Evolutionary conservation across 2,888 invertebrate species (phyloP).

Genomic region (Dromius quadrimaculatus): DNA sequence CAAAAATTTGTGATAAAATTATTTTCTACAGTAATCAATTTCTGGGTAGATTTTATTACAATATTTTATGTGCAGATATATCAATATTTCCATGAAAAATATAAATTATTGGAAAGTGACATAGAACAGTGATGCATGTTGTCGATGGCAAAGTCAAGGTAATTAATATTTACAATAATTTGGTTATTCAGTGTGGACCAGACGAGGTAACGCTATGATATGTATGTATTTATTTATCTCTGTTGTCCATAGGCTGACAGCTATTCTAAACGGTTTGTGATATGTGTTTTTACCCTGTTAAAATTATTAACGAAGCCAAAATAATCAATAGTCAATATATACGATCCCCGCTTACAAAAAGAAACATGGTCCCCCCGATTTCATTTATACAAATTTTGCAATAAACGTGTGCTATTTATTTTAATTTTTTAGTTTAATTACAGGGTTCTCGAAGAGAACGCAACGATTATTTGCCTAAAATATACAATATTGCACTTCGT

Average conservation of each 20-base stretch:
- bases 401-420: constrained; percentile 43
- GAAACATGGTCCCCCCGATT: constrained; percentile 46
- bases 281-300: constrained; percentile 52
- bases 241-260: constrained; percentile 18
- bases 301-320: constrained; percentile 46
- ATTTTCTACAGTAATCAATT: no score
- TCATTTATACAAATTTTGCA: constrained; percentile 45
- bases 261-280: constrained; percentile 46
- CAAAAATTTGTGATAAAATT: no score
- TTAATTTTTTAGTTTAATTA: constrained; percentile 32
- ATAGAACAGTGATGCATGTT: constrained; percentile 10
- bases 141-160: constrained; percentile 23
- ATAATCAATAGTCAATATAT: constrained; percentile 41
- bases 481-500: constrained; percentile 42
- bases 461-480: constrained; percentile 43
- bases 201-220: constrained; percentile 46
- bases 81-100: not conserved
- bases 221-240: constrained; percentile 44
- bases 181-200: constrained; percentile 49
- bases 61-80: no score
- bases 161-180: constrained; percentile 49
- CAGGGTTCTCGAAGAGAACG: constrained; percentile 13
- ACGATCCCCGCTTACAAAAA: constrained; percentile 35
- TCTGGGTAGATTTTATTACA: no score
- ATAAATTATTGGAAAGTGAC: constrained; percentile 4